Percentiles rank a stretch among this genome's conserved stretches.
Conservation (phyloP, 2,888 invertebrate genomes). For the Lagria hirta region DNA sequence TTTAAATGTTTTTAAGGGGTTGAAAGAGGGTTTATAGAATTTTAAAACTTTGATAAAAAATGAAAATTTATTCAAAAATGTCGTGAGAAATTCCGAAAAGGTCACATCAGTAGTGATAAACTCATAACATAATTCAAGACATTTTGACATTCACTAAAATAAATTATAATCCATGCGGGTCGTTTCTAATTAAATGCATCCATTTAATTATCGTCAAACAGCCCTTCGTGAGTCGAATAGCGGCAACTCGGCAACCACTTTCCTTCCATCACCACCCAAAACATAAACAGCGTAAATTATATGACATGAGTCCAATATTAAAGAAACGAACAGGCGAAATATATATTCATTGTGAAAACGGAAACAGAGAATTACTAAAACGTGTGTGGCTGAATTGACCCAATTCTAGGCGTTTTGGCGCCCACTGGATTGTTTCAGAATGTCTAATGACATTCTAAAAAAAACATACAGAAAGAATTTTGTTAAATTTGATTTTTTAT, state of each 20-base stretch:
- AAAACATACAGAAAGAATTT: constrained; percentile 13
- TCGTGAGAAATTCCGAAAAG: too few species aligned
- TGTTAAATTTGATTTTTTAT: neutral
- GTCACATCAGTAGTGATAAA: too few species aligned
- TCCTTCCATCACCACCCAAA: too few species aligned
- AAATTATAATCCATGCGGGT: constrained; percentile 14
- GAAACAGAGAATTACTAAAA: constrained; percentile 26
- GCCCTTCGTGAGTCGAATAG: constrained; percentile 16
- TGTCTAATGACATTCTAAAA: constrained; percentile 25
- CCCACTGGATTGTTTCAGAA: constrained; percentile 27
- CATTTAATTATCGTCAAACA: constrained; percentile 26
- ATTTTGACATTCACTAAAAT: constrained; percentile 11
- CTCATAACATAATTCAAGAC: too few species aligned
- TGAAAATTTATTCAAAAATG: too few species aligned
- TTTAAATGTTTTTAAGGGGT: too few species aligned
- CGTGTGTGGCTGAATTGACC: constrained; percentile 26
- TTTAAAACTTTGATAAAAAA: too few species aligned
- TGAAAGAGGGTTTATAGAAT: too few species aligned
- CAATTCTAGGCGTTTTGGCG: constrained; percentile 25
- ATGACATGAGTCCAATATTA: constrained; percentile 4
- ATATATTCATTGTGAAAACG: constrained; percentile 20
- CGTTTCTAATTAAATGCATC: constrained; percentile 22
- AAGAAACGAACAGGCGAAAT: constrained; percentile 6
- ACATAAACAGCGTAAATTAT: constrained; percentile 16
- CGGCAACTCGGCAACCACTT: constrained; percentile 3